Evolutionary conservation across 35 echinoderm and acorn worm genomes (phyloP).

Genomic region (Acanthaster planci): DNA sequence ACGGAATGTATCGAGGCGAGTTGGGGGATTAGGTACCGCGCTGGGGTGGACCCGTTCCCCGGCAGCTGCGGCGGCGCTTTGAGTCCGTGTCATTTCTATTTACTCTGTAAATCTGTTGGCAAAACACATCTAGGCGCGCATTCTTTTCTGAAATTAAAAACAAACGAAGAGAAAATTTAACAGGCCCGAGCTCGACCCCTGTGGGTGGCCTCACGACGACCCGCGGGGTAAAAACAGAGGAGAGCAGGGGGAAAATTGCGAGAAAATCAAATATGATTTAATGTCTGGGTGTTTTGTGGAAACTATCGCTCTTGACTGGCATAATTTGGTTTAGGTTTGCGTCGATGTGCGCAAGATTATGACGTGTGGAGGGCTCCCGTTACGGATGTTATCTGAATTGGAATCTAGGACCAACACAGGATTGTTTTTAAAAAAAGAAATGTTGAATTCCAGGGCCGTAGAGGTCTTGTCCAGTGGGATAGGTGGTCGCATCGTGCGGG

Average conservation of each 20-base stretch:
- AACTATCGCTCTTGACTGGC: not conserved
- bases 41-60: not conserved
- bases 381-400: not conserved
- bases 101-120: conserved; percentile 29
- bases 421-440: too few species aligned
- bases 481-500: too few species aligned
- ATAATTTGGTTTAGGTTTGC: conserved; percentile 23
- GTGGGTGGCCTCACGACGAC: conserved; percentile 12
- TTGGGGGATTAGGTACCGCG: not conserved
- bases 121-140: conserved; percentile 23
- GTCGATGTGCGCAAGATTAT: not conserved
- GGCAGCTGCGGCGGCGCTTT: not conserved
- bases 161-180: not conserved
- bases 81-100: conserved; percentile 15
- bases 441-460: too few species aligned
- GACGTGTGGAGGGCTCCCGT: not conserved
- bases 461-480: too few species aligned
- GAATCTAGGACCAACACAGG: not conserved
- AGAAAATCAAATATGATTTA: conserved; percentile 1
- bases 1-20: not conserved
- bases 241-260: not conserved
- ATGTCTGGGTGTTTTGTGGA: not conserved
- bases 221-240: not conserved
- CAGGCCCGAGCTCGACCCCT: not conserved
- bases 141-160: conserved; percentile 23